Conservation (phyloP, 1,140 invertebrate species). For the Caenorhabditis tropicalis region DNA sequence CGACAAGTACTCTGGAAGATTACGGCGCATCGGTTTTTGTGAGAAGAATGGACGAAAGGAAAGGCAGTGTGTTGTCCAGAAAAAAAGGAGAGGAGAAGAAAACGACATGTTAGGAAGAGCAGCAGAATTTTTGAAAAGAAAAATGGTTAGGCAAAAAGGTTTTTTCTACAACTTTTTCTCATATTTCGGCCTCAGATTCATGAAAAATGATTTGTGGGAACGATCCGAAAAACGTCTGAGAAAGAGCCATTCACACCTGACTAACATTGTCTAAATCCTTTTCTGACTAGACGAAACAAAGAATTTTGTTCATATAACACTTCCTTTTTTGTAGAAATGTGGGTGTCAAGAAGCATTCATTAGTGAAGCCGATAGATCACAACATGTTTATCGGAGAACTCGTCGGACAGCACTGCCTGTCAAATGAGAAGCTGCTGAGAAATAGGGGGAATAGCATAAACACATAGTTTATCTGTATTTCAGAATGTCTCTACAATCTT, state of each 20-base stretch:
- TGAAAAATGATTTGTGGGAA: not conserved
- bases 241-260: not conserved
- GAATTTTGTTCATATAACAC: not conserved
- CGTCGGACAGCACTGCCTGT: not conserved
- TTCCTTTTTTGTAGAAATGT: not conserved
- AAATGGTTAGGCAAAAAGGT: not conserved
- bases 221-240: no score
- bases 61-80: slow-evolving; percentile 21
- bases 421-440: not conserved
- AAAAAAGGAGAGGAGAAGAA: not conserved
- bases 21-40: slow-evolving; percentile 44
- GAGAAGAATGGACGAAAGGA: slow-evolving; percentile 23
- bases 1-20: slow-evolving; percentile 44
- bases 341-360: not conserved
- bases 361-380: slow-evolving; percentile 35
- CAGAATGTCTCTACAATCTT: slow-evolving; percentile 15
- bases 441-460: not conserved
- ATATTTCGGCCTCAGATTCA: no score
- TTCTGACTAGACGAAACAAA: no score
- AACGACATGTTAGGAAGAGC: slow-evolving; percentile 30
- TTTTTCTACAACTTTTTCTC: not conserved
- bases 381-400: slow-evolving; percentile 38
- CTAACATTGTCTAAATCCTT: not conserved
- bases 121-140: slow-evolving; percentile 28
- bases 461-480: slow-evolving; percentile 44